Conservation (phyloP, 2,113 vertebrate genomes). For the Gambusia affinis region DNA sequence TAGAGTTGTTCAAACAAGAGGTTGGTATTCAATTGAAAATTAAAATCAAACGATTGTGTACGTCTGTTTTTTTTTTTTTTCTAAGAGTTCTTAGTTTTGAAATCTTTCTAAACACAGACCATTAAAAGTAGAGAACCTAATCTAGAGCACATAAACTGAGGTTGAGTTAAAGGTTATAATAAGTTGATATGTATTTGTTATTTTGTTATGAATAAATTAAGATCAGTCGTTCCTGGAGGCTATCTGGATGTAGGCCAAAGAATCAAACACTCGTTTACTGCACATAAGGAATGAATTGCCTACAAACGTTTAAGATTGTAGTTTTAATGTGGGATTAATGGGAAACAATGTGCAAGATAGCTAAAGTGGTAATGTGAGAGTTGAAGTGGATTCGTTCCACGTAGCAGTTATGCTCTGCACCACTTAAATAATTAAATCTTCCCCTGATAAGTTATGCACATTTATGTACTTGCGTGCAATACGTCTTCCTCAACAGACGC, state of each 20-base stretch:
- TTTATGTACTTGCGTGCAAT: conserved; percentile 15
- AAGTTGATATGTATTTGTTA: not conserved
- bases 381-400: not conserved
- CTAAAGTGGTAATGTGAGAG: not conserved
- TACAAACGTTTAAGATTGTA: not conserved
- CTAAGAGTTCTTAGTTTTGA: not conserved
- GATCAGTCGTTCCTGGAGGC: not conserved
- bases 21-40: too few relatives aligned
- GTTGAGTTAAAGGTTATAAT: not conserved
- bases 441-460: conserved; percentile 7
- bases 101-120: not conserved
- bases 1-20: too few relatives aligned
- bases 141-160: not conserved
- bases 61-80: not conserved
- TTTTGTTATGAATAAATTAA: not conserved
- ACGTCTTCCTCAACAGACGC: too few relatives aligned
- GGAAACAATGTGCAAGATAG: not conserved
- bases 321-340: not conserved
- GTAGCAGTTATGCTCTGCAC: conserved; percentile 9
- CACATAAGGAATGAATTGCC: not conserved
- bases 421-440: conserved; percentile 36
- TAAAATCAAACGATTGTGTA: not conserved
- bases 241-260: not conserved
- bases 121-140: not conserved
- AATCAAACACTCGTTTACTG: not conserved